Percentiles rank a stretch among this genome's conserved stretches.
Conservation (phyloP, 2,888 invertebrate genomes). For the Stenotaenia linearis region DNA sequence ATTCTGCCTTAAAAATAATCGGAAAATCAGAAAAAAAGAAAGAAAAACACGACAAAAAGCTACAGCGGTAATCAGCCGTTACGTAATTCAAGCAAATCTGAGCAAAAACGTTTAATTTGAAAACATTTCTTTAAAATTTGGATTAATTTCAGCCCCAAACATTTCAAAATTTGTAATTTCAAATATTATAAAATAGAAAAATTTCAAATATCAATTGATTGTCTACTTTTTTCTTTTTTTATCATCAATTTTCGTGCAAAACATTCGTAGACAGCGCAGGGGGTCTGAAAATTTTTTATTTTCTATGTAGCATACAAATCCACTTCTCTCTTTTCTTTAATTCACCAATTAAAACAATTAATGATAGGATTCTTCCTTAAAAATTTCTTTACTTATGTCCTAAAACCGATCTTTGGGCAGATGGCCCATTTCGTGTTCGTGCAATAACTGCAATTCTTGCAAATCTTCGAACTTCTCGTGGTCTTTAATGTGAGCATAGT, state of each 20-base stretch:
- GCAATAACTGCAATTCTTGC: slow-evolving; percentile 80
- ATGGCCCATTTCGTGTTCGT: slow-evolving; percentile 60
- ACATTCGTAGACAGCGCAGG: neutral
- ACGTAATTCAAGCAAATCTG: neutral
- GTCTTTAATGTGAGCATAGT: slow-evolving; percentile 90
- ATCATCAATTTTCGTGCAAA: neutral
- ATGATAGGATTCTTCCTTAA: slow-evolving; percentile 37
- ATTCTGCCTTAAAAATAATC: neutral
- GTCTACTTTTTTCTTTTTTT: neutral
- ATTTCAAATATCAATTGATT: slow-evolving; percentile 1
- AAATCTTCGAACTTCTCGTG: slow-evolving; percentile 90
- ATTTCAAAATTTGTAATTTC: neutral
- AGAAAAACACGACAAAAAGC: neutral
- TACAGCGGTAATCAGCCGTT: neutral
- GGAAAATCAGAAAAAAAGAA: neutral
- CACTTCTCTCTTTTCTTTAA: neutral
- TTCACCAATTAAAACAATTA: slow-evolving; percentile 11
- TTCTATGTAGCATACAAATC: neutral
- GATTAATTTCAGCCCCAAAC: neutral
- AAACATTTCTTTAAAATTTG: neutral
- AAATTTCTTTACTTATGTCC: slow-evolving; percentile 38
- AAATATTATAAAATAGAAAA: neutral
- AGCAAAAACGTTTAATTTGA: neutral
- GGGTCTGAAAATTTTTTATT: neutral
- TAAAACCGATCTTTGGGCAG: slow-evolving; percentile 53